Evolutionary conservation across 1,140 invertebrate genomes (phyloP), one percentile per base, ranked within the genome.

Genomic region (Physella acuta): DNA sequence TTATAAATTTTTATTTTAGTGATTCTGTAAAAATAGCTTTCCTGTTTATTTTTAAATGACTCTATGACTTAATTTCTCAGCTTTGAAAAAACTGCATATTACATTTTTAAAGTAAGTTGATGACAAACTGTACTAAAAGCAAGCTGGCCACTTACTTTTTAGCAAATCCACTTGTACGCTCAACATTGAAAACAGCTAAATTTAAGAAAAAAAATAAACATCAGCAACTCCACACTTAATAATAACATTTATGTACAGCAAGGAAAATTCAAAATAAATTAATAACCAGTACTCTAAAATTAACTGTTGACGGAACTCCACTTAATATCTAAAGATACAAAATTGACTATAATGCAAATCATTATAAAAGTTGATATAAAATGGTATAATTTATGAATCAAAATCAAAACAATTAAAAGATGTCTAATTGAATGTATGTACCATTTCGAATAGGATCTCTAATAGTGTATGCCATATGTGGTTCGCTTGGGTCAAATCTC

Each of bases 391-490:
- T 20, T 44, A 20, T 20, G 8, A 8, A 44, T 20, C 20, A 44
- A 8, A 44, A 44, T 44, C 8, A 8, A 8, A 44, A 20, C 39
- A 44, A 44, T 8, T 11, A 44, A 11, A 44, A 8, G 20, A 44
- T 8, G 8, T 44, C 11, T n/a, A 5, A n/a, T n/a, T 16, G 24
- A 55, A 26, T n/a, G 28, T 39, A 65, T 53, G 64, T 71, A 77
- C 76, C 74, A 73, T 81, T 79, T 61, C 70, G 51, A 39, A 77
- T 93, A 72, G 95, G 92, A 84, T 99, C 97, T 31, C 97, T 88
- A 64, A 99, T 91, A 0, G 93, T 93, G 81, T 97, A 99, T 70
- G 92, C 91, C 83, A 99, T 88, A 26, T 75, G 88, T 86, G 28
- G 73, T 84, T 83, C 78, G 92, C 90, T 80, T 90, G 94, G 88